Evolutionary conservation across 2,797 vertebrate genomes (phyloP).

Genomic region (Propithecus deckenii): DNA sequence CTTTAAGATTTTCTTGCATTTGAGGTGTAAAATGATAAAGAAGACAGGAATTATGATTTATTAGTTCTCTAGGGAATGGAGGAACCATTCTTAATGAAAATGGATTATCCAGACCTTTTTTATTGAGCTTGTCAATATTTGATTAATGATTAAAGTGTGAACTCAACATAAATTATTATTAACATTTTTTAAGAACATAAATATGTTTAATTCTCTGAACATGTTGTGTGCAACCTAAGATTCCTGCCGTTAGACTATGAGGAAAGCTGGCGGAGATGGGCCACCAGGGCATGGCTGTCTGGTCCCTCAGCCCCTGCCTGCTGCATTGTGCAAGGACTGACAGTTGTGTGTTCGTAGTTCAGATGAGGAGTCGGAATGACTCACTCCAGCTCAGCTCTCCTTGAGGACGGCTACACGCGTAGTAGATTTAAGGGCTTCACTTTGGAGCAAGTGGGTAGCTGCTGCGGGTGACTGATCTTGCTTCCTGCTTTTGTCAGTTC

Average conservation of each 20-base stretch:
- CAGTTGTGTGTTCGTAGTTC: background rate
- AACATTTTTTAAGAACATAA: slow-evolving; percentile 17
- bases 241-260: slow-evolving; percentile 15
- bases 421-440: background rate
- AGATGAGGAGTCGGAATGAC: background rate
- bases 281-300: background rate
- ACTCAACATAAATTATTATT: slow-evolving; percentile 50
- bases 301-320: accelerated
- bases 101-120: slow-evolving; percentile 63
- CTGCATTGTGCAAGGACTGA: background rate
- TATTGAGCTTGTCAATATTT: slow-evolving; percentile 76
- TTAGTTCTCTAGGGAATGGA: slow-evolving; percentile 65
- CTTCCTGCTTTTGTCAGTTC: slow-evolving; percentile 87
- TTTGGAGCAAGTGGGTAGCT: background rate
- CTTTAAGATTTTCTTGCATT: slow-evolving; percentile 74
- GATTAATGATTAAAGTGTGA: slow-evolving; percentile 74
- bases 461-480: background rate
- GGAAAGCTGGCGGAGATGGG: background rate
- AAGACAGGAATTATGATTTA: slow-evolving; percentile 75
- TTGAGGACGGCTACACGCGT: background rate
- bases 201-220: background rate
- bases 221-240: background rate
- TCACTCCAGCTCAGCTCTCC: background rate
- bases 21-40: slow-evolving; percentile 74
- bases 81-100: slow-evolving; percentile 73